These are phyloP conservation scores for Acrocephalus scirpaceus DNA, from an alignment of 2,797 vertebrate genomes.

Conservation along the genomic window DNA sequence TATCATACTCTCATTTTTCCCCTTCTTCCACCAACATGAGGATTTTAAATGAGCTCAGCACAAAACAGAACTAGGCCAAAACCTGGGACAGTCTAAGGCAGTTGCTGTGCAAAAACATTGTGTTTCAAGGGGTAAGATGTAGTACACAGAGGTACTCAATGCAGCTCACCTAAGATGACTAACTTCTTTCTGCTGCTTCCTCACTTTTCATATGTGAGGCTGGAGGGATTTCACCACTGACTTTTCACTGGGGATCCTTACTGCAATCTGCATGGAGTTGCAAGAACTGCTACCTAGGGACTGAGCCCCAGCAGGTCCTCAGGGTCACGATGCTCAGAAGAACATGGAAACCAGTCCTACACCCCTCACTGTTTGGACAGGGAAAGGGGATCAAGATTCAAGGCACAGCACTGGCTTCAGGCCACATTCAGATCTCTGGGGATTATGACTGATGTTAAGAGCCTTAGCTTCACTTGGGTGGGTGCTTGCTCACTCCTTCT, in stretches of 20 bases:
- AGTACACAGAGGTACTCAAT: not conserved
- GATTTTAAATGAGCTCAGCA: not conserved
- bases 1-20: not conserved
- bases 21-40: not conserved
- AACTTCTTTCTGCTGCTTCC: not conserved
- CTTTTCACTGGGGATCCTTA: not conserved
- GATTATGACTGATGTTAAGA: not conserved
- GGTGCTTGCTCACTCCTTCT: not conserved
- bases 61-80: not conserved
- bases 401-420: not conserved
- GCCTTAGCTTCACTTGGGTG: not conserved
- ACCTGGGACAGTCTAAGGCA: not conserved
- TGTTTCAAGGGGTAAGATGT: not conserved
- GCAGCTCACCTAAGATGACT: not conserved
- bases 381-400: not conserved
- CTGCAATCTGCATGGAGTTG: not conserved
- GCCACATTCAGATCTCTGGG: not conserved
- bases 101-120: not conserved
- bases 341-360: not conserved
- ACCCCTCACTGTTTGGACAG: fast-evolving
- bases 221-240: not conserved
- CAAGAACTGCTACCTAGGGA: not conserved
- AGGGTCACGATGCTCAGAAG: not conserved
- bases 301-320: not conserved
- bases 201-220: not conserved